Conservation (phyloP, 2,797 vertebrate species). For the Pelodytes ibericus region DNA sequence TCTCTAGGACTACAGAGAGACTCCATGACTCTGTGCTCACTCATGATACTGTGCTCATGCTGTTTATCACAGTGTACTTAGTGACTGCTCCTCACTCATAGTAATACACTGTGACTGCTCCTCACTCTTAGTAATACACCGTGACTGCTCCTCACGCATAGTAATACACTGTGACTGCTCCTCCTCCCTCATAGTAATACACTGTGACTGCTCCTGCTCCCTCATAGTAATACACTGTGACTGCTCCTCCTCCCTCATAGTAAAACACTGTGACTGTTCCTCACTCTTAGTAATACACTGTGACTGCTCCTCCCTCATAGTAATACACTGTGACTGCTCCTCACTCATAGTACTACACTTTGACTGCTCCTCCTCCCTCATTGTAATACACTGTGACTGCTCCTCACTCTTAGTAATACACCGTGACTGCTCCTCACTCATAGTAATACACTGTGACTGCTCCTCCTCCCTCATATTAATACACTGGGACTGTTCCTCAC, state of each 20-base stretch:
- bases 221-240: too few relatives aligned
- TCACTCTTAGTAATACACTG: not conserved
- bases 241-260: not conserved
- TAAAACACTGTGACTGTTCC: not conserved
- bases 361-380: not conserved
- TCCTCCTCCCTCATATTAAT: too few relatives aligned
- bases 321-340: not conserved
- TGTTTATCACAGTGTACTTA: not conserved
- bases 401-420: not conserved
- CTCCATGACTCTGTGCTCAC: not conserved
- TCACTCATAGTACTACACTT: not conserved
- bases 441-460: too few relatives aligned
- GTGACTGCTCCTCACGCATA: not conserved
- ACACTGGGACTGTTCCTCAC: not conserved
- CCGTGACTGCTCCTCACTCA: too few relatives aligned
- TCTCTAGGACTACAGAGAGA: not conserved
- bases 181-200: too few relatives aligned
- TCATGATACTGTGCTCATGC: not conserved
- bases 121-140: not conserved
- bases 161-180: too few relatives aligned
- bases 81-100: not conserved
- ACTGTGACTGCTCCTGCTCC: too few relatives aligned
- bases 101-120: not conserved
- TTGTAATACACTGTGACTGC: too few relatives aligned
- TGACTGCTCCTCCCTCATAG: not conserved